Evolutionary conservation across 2,888 invertebrate species (phyloP), one percentile per base, ranked within the genome.

Genomic region (Hololepta plana): DNA sequence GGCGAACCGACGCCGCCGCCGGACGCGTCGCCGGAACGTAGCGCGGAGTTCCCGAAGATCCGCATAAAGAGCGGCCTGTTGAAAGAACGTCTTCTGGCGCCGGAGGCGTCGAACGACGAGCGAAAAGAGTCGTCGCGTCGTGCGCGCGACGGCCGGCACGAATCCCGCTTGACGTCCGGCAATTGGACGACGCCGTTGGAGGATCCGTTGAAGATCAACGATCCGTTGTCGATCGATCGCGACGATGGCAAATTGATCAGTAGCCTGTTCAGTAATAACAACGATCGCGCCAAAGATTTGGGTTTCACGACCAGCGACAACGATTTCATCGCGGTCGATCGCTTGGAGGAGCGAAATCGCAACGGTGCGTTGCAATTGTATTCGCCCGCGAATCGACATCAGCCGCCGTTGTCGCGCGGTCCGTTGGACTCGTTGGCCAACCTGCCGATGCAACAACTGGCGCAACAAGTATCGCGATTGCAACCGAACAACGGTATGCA

Each of bases 401-500:
- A n/a, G 5, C 30, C 10, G 7, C 13, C 12, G 9, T 23, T 27
- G 10, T 31, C 35, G 7, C 35, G 39, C 26, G 45, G 33, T 34
- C 34, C 47, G 4, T 31, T 52, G 31, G 51, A 46, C 31, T 44
- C 38, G 15, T 32, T 55, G 5, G 45, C 52, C 2, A 53, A 51
- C 11, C 43, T 55, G 9, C 57, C 59, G 4, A 56, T 59, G 49
- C 56, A 59, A 38, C 58, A 59, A 26, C 36, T 59, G 20, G 55
- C 57, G 4, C 57, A 59, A 34, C 60, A 60, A 35, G 57, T 59
- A 7, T 52, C 53, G 3, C 40, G 55, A 22, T 33, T 54, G 15
- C 51, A 51, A 35, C 37, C 44, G 14, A 36, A 39, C 15, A 43
- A 40, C 25, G 44, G 45, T 24, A 60, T 67, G 27, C 68, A 68